Conservation (phyloP, 2,113 vertebrate species). For the Nibea albiflora region DNA sequence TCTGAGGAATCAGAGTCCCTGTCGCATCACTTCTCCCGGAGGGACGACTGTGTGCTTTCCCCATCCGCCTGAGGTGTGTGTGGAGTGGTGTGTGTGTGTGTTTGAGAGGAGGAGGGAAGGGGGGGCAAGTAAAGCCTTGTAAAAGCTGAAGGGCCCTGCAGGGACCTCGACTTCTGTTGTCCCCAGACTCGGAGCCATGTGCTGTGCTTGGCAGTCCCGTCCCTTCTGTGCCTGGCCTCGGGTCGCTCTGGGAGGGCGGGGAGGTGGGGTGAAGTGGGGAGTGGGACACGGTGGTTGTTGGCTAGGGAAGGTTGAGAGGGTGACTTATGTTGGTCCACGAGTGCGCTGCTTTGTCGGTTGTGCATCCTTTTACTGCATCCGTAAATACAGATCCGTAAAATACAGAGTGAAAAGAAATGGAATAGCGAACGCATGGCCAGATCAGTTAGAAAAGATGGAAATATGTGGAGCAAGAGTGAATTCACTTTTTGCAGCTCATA, state of each 20-base stretch:
- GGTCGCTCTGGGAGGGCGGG: conserved; percentile 52
- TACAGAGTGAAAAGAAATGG: background rate
- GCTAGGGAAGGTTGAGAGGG: conserved; percentile 34
- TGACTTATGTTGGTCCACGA: conserved; percentile 44
- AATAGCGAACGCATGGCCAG: background rate
- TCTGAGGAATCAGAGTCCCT: conserved; percentile 71
- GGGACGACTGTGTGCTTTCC: conserved; percentile 66
- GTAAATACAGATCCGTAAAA: background rate
- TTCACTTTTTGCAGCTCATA: background rate
- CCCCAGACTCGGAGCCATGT: conserved; percentile 77
- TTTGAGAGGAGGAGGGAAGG: background rate
- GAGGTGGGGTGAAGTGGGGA: conserved; percentile 9
- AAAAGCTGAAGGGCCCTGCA: conserved; percentile 73
- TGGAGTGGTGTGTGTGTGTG: conserved; percentile 10
- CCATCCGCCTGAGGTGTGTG: conserved; percentile 61
- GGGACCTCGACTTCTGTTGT: conserved; percentile 75
- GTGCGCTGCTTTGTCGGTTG: background rate
- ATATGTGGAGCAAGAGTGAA: background rate
- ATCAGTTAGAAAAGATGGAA: background rate
- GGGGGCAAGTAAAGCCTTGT: conserved; percentile 31
- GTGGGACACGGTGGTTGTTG: conserved; percentile 11
- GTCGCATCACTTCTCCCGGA: conserved; percentile 68
- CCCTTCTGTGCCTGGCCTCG: conserved; percentile 68
- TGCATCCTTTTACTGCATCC: background rate
- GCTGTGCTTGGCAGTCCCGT: conserved; percentile 65